Evolutionary conservation across 2,113 vertebrate genomes (phyloP).

Genomic region (Thunnus thynnus): DNA sequence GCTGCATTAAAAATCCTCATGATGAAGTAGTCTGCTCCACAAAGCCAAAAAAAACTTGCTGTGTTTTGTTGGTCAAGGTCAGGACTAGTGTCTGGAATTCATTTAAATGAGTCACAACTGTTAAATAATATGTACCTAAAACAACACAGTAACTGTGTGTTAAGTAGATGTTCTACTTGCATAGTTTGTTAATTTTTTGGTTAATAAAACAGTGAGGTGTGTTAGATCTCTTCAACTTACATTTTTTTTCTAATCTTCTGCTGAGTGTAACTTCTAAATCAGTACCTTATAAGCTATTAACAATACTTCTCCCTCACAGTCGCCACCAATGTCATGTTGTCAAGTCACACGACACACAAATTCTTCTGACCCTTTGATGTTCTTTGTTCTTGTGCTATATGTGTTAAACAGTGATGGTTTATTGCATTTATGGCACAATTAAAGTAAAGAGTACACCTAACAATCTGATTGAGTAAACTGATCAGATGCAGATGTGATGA

Average conservation of each 20-base stretch:
- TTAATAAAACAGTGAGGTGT: neutral
- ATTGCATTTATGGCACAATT: too few species aligned
- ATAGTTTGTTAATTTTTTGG: neutral
- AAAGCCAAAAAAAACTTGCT: slow-evolving; percentile 4
- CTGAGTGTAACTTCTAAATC: neutral
- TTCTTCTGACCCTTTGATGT: too few species aligned
- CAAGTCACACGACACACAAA: too few species aligned
- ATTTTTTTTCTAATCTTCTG: neutral
- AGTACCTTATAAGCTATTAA: neutral
- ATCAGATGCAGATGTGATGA: slow-evolving; percentile 12
- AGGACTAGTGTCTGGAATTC: neutral
- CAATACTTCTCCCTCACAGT: too few species aligned
- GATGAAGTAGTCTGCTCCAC: slow-evolving; percentile 28
- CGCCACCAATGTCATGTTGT: too few species aligned
- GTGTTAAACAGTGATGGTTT: too few species aligned
- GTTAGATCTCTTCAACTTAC: too few species aligned
- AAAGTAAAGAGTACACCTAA: slow-evolving; percentile 3
- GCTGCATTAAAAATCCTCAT: slow-evolving; percentile 29
- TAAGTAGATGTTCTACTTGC: neutral
- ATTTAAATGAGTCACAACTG: neutral
- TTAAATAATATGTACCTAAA: neutral
- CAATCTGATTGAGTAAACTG: slow-evolving; percentile 21
- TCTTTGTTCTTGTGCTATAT: too few species aligned
- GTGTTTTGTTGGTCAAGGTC: slow-evolving; percentile 32
- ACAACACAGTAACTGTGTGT: neutral